Base-by-base conservation (phyloP, 2,888 invertebrate genomes). In the Oconnorella tubifera region DNA sequence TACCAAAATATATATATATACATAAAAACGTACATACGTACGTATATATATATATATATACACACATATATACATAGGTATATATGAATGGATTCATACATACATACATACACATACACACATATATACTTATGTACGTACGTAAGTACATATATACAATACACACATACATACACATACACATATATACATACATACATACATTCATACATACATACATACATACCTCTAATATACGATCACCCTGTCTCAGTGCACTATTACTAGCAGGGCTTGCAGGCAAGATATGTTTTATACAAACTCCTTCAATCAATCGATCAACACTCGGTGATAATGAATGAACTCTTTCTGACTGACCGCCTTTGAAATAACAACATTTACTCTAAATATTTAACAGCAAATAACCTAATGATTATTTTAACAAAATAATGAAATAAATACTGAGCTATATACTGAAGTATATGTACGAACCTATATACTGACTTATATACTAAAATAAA, bases 221-320 rank as follows among this genome's bases (percentile, higher is more conserved):
- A n/a, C 59, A 50, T 60, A 84, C 84, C 81, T 93, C 92, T 70
- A 93, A 83, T 75, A 93, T 92, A 64, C 92, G 85, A 82, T 93
- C 93, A 1, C 93, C 93, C 63, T 90, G 90, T 89, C 92, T 84
- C 27, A 85, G 82, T 68, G 78, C 93, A 70, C 91, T 89, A 75
- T 87, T 86, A 58, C 93, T 95, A 0, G 98, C 99, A 0, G 98
- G 96, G 83, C 94, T 95, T 69, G 92, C 89, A 0, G 92, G 88
- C 19, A 96, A 88, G 0, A 99, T 96, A 77, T 94, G 93, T 83
- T 98, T 98, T 78, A 99, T 93, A 82, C 99, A 99, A 78, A 99
- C 97, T 3, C 98, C 98, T 64, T 29, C 31, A 56, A 4, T 28
- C n/a, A 14, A 28, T 28, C 56, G 23, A 14, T 56, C 56, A 56